These are phyloP conservation scores for Podarcis muralis DNA, from an alignment of 2,113 vertebrate species.

Conservation along the genomic window DNA sequence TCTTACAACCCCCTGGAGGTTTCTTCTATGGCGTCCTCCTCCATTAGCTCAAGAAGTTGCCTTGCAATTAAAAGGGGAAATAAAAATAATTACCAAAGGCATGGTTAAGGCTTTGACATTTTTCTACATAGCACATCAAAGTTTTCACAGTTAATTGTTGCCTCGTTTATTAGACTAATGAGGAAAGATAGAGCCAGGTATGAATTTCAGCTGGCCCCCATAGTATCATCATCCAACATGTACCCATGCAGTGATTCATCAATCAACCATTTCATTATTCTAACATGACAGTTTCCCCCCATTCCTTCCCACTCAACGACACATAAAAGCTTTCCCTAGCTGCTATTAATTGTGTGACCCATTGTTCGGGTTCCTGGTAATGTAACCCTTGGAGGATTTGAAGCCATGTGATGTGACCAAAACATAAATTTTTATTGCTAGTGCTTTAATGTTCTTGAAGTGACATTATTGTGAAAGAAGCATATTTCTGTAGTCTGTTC, in stretches of 20 bases:
- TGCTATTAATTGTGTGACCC: slow-evolving; percentile 3
- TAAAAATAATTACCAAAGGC: slow-evolving; percentile 36
- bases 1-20: background rate
- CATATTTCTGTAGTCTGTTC: no score
- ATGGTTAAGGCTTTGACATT: slow-evolving; percentile 34
- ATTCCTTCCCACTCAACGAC: slow-evolving; percentile 18
- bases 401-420: background rate
- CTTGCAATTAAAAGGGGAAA: slow-evolving; percentile 13
- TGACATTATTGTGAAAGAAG: background rate
- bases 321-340: slow-evolving; percentile 8
- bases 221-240: slow-evolving; percentile 17
- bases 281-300: slow-evolving; percentile 30
- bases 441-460: background rate
- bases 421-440: background rate
- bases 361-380: background rate
- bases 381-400: background rate
- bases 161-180: slow-evolving; percentile 51
- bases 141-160: slow-evolving; percentile 49
- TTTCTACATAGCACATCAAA: slow-evolving; percentile 40
- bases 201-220: slow-evolving; percentile 48
- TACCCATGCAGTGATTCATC: slow-evolving; percentile 50
- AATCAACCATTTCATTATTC: slow-evolving; percentile 51
- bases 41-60: background rate
- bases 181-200: slow-evolving; percentile 49
- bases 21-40: background rate